phyloP scores from a whole-genome alignment of 2,113 vertebrate genomes.

The Microcebus tavaratra region DNA sequence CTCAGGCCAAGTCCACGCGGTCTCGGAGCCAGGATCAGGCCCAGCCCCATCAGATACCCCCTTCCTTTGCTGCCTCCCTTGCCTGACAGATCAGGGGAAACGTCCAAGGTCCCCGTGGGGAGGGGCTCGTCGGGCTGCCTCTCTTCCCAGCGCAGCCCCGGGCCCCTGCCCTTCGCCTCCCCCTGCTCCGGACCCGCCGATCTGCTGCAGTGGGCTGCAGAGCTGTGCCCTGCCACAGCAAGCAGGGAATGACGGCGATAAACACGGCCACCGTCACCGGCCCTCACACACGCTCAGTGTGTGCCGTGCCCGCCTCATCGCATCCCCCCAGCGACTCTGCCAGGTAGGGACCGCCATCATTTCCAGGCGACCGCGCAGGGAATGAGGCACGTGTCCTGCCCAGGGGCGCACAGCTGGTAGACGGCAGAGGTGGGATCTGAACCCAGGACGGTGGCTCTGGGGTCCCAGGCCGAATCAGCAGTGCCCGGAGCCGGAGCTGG shows the following conservation, averaged over 20 bases:
- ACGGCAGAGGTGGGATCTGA: background rate
- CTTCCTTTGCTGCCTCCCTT: background rate
- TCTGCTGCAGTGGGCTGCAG: background rate
- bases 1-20: background rate
- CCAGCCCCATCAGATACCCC: background rate
- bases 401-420: background rate
- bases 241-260: background rate
- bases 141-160: background rate
- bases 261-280: background rate
- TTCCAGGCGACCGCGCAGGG: background rate
- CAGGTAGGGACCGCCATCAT: fast-evolving
- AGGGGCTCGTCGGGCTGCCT: fast-evolving
- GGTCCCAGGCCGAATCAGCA: fast-evolving
- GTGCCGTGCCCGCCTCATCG: fast-evolving
- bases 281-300: fast-evolving
- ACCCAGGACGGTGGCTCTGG: background rate
- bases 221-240: fast-evolving
- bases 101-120: no score
- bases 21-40: background rate
- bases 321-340: background rate
- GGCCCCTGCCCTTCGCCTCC: background rate
- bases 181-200: background rate
- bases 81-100: fast-evolving
- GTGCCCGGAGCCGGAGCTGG: background rate
- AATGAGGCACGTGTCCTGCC: background rate